Evolutionary conservation across 2,797 vertebrate species (phyloP), one percentile per base, ranked within the genome.

Genomic region (Silurus aristotelis): DNA sequence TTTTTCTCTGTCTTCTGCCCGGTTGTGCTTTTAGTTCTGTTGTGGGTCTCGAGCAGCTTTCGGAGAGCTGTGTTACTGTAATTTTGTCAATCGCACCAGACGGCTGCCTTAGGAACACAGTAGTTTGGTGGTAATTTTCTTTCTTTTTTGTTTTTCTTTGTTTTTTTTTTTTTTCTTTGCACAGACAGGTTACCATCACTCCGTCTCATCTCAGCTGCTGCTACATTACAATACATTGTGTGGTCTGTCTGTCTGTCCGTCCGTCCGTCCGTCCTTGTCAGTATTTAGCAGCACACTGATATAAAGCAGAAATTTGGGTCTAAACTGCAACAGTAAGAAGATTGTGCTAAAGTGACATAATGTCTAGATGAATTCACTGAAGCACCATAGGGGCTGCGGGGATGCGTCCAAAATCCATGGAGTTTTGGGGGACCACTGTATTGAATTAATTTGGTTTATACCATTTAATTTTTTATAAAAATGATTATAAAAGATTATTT

Each of bases 1-100:
- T 80, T 75, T 82, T 89, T 90, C 88, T 91, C 79, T 48, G 67
- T 82, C 80, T 52, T 48, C 20, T 10, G 17, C 17, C 25, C 48
- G 25, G 48, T 55, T 27, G 43, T 66, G 61, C 78, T 66, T 80
- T 80, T 80, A 80, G 78, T 66, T 66, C 78, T 66, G 38, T 13
- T 19, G 55, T 38, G 25, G 6, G 55, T 60, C 25, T 77, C 25
- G 5, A 79, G 78, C 67, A 66, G 83, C 46, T 76, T 66, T 43
- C 5, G 22, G 22, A 60, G n/a, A 66, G 25, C n/a, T 84, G 61
- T 56, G 72, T 73, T 79, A 20, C 76, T 60, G 55, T 80, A 79
- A 79, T 80, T 58, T 79, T 13, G 27, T 84, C 83, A 19, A 13
- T 78, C 73, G 5, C 5, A 17, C 4, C 48, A 68, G 73, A 68